Evolutionary conservation across 2,113 vertebrate genomes (phyloP).

Genomic region (Centropus unirufus): DNA sequence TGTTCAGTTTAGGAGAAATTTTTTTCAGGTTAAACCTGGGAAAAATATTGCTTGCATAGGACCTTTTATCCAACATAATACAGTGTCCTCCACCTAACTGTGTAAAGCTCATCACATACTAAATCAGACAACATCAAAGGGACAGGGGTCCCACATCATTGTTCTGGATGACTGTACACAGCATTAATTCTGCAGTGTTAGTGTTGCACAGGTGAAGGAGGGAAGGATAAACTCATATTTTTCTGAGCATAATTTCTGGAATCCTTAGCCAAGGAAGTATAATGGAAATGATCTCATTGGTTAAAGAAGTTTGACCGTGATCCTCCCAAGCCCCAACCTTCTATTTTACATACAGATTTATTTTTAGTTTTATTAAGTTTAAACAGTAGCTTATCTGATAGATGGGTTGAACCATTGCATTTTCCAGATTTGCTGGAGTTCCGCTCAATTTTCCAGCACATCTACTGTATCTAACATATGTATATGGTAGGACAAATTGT

Average conservation of each 20-base stretch:
- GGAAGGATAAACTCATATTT: not conserved
- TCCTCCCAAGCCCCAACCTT: not conserved
- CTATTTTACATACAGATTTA: not conserved
- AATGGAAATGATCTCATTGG: not conserved
- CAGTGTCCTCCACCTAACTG: not conserved
- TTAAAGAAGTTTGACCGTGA: not conserved
- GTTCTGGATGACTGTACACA: not conserved
- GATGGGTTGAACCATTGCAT: not conserved
- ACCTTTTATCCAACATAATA: not conserved
- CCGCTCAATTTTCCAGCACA: not conserved
- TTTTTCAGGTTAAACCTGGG: not conserved
- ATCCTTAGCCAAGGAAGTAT: not conserved
- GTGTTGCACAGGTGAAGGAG: not conserved
- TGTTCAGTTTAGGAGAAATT: not conserved
- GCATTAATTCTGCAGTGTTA: not conserved
- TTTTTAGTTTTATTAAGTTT: not conserved
- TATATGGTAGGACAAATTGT: not conserved
- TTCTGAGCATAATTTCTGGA: not conserved
- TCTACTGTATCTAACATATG: not conserved
- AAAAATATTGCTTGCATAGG: not conserved
- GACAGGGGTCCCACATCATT: not conserved
- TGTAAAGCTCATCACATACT: fast-evolving
- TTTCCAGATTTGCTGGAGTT: not conserved
- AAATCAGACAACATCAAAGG: not conserved
- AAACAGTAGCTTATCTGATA: not conserved